Conservation (phyloP, 1,140 invertebrate species). For the Micrasema longulum region DNA sequence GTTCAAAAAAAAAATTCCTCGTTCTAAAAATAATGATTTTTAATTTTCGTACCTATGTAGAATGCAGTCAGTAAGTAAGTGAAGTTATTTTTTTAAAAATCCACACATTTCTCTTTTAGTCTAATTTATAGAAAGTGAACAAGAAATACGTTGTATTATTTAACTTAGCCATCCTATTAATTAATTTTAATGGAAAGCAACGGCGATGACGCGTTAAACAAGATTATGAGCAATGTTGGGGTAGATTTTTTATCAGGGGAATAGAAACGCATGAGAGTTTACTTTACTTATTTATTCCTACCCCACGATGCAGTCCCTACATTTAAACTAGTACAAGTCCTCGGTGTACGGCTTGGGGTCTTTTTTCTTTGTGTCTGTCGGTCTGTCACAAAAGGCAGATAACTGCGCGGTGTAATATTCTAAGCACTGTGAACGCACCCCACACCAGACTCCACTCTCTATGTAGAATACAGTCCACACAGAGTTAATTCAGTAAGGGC, state of each 20-base stretch:
- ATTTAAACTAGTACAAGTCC: slow-evolving; percentile 3
- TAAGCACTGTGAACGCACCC: slow-evolving; percentile 4
- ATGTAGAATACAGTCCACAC: too few relatives aligned
- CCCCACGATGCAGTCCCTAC: slow-evolving; percentile 1
- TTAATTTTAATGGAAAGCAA: background rate
- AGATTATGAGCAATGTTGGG: slow-evolving; percentile 8
- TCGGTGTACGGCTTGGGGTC: slow-evolving; percentile 15
- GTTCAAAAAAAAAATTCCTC: too few relatives aligned
- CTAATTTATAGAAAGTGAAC: too few relatives aligned
- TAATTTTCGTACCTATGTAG: too few relatives aligned
- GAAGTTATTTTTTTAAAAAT: too few relatives aligned
- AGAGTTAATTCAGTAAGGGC: too few relatives aligned
- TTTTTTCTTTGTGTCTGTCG: slow-evolving; percentile 5
- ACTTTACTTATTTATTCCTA: slow-evolving; percentile 5
- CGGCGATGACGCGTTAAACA: background rate
- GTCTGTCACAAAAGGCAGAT: slow-evolving; percentile 29
- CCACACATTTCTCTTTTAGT: too few relatives aligned
- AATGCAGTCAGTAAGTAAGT: too few relatives aligned
- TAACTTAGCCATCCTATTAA: too few relatives aligned
- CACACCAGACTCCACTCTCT: background rate
- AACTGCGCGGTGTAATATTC: slow-evolving; percentile 5
- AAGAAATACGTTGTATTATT: too few relatives aligned
- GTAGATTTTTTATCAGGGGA: slow-evolving; percentile 11
- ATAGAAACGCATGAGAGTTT: background rate
- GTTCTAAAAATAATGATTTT: too few relatives aligned